Evolutionary conservation across 1,140 invertebrate genomes (phyloP).

Genomic region (Latrodectus geometricus): DNA sequence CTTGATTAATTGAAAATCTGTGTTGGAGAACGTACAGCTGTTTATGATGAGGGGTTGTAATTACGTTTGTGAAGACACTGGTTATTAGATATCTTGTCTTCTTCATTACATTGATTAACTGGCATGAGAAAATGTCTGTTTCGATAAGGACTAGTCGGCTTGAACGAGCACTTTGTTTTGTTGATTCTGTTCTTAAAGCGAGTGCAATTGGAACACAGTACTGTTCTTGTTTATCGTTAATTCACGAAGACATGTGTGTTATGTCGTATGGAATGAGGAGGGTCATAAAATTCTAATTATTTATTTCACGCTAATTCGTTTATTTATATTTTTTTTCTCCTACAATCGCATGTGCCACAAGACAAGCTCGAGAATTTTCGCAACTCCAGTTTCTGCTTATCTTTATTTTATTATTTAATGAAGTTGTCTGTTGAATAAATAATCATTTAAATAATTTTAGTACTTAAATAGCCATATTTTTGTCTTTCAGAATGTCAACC

Average conservation of each 20-base stretch:
- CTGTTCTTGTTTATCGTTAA: neutral
- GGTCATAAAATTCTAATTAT: neutral
- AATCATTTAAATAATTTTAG: neutral
- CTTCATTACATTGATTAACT: neutral
- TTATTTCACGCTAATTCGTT: neutral
- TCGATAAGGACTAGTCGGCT: neutral
- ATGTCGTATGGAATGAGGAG: neutral
- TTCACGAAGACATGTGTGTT: neutral
- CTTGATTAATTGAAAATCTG: constrained; percentile 34
- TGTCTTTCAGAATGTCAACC: constrained; percentile 78
- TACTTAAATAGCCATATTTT: constrained; percentile 25
- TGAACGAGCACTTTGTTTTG: neutral
- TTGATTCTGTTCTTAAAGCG: neutral
- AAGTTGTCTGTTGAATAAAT: neutral
- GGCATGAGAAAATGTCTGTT: neutral
- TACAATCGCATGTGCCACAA: neutral
- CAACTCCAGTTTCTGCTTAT: neutral
- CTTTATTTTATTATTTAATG: neutral
- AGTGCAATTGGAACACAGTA: neutral
- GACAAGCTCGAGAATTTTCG: neutral
- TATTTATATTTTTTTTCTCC: neutral
- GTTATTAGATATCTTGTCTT: neutral
- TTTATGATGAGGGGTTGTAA: constrained; percentile 11
- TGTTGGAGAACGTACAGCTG: neutral
- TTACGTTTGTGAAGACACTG: neutral